Base-by-base conservation (phyloP, 2,888 invertebrate genomes). In the Melolontha melolontha region DNA sequence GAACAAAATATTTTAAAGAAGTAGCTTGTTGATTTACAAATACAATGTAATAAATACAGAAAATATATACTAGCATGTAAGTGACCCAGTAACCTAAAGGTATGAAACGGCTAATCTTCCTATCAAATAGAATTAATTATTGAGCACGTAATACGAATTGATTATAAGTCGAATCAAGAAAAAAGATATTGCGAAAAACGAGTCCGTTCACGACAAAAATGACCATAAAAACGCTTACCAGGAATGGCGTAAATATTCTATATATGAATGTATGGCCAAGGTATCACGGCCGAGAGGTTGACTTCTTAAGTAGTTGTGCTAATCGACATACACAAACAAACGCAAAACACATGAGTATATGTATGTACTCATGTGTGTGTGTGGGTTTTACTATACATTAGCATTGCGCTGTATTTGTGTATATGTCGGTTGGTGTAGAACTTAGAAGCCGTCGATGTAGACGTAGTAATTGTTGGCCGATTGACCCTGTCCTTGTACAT, bases 401-500 rank as follows among this genome's bases (percentile, higher is more conserved):
- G 29, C 12, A 14, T 54, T 39, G 14, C 27, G 51, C 17, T 54
- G 39, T 14, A 54, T 11, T 10, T 54, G 14, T 72, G 71, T 74
- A 71, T 72, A 70, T 72, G 74, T 29, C 39, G 34, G 34, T 34
- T 14, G 2, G 8, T n/a, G n/a, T n/a, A n/a, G n/a, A n/a, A n/a
- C n/a, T n/a, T 39, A 52, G 52, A 14, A 52, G 52, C 52, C 34
- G 34, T 16, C 12, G 54, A 16, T 54, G 14, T 40, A 70, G 73
- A 71, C 71, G 70, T 69, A 74, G 73, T 74, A 75, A 76, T 68
- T 74, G 75, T 70, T 79, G 81, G 76, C 81, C 81, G 80, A 81
- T 79, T 81, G 79, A 81, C 81, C 81, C 81, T 79, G 77, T 78
- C 79, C 80, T 79, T 79, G 77, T 69, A 71, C 71, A 72, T 73